Evolutionary conservation across 2,113 vertebrate genomes (phyloP).

Genomic region (Cranoglanis bouderius): DNA sequence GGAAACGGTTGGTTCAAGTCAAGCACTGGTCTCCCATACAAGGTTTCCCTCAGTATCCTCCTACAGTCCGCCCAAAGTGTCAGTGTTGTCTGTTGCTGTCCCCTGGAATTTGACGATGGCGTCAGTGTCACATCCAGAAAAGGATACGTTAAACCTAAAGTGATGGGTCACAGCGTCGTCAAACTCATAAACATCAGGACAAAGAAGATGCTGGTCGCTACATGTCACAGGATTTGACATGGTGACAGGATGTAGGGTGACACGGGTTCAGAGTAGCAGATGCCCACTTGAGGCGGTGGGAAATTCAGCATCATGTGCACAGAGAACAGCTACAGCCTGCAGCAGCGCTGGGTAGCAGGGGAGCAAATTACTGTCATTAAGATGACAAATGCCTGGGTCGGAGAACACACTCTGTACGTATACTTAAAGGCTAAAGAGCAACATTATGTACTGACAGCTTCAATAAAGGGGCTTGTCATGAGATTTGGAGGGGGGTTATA

Average conservation of each 20-base stretch:
- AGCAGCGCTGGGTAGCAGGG: slow-evolving; percentile 28
- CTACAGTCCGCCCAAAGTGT: slow-evolving; percentile 5
- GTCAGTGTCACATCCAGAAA: neutral
- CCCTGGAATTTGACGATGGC: neutral
- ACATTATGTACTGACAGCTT: slow-evolving; percentile 53
- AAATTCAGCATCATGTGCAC: slow-evolving; percentile 32
- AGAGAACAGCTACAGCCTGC: slow-evolving; percentile 40
- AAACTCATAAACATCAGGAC: slow-evolving; percentile 63
- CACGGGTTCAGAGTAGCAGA: slow-evolving; percentile 68
- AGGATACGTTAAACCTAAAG: slow-evolving; percentile 67
- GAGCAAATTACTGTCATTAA: slow-evolving; percentile 59
- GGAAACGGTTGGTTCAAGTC: slow-evolving; percentile 8
- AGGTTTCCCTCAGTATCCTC: slow-evolving; percentile 62
- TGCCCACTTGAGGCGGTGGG: slow-evolving; percentile 63
- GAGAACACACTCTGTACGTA: slow-evolving; percentile 39
- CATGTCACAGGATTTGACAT: slow-evolving; percentile 1
- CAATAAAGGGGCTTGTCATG: slow-evolving; percentile 47
- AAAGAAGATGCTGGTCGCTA: slow-evolving; percentile 61
- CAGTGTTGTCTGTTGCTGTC: neutral
- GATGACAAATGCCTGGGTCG: slow-evolving; percentile 50
- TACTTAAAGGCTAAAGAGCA: slow-evolving; percentile 56
- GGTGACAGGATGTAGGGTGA: slow-evolving; percentile 16
- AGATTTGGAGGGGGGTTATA: slow-evolving; percentile 37
- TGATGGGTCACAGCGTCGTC: slow-evolving; percentile 78
- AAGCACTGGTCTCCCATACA: slow-evolving; percentile 16